Evolutionary conservation across 2,113 vertebrate species (phyloP).

Genomic region (Lycaon pictus): DNA sequence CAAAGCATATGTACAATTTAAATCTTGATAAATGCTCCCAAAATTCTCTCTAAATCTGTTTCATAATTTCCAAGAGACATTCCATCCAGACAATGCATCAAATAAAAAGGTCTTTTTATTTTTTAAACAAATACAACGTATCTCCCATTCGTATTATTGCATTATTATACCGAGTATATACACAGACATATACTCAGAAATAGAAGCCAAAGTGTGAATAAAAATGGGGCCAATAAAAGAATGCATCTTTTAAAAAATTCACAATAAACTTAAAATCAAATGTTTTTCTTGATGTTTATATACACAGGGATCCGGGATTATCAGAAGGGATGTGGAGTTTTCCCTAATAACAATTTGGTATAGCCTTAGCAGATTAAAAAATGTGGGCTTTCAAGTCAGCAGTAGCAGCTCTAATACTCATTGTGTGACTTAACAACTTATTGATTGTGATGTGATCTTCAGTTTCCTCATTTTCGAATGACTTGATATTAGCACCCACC

Average conservation of each 20-base stretch:
- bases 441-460: neutral
- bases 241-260: neutral
- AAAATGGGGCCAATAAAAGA: constrained; percentile 17
- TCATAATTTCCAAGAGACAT: neutral
- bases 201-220: neutral
- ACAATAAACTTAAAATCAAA: neutral
- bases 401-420: neutral
- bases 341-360: neutral
- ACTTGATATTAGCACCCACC: neutral
- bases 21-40: constrained; percentile 12
- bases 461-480: neutral
- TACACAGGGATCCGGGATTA: neutral
- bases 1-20: constrained; percentile 25
- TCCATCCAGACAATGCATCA: neutral
- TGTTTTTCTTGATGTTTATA: neutral
- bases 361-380: neutral
- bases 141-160: neutral
- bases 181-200: constrained; percentile 29
- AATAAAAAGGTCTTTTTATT: neutral
- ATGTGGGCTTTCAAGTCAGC: neutral
- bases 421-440: neutral
- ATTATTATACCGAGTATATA: neutral
- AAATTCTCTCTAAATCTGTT: constrained; percentile 37
- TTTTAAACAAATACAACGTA: neutral
- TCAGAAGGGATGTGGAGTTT: neutral